phyloP scores from a whole-genome alignment of 2,797 vertebrate species.

The Sebastes diaconus region DNA sequence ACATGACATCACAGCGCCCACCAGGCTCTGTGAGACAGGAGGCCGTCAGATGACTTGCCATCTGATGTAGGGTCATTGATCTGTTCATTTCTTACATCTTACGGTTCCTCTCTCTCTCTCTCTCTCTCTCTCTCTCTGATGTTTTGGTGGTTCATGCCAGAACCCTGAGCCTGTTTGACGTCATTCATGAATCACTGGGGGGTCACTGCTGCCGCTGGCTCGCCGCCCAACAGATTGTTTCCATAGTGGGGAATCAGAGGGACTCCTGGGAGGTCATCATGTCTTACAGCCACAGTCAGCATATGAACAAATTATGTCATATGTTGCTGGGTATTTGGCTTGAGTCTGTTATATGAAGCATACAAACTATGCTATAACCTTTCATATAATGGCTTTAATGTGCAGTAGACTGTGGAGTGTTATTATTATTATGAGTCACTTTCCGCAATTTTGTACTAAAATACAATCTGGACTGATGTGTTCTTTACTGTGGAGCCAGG shows the following conservation, averaged over 20 bases:
- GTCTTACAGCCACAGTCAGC: not conserved
- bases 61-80: not conserved
- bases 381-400: not conserved
- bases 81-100: constrained; percentile 5
- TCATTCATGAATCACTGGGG: constrained; percentile 14
- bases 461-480: not conserved
- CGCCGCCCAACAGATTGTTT: constrained; percentile 24
- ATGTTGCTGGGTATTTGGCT: not conserved
- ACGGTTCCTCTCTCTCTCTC: not conserved
- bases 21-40: constrained; percentile 9
- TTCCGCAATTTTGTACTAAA: not conserved
- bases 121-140: not conserved
- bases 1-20: constrained; percentile 33
- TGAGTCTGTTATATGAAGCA: not conserved
- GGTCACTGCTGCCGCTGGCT: constrained; percentile 3
- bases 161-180: constrained; percentile 13
- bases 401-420: not conserved
- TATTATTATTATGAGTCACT: not conserved
- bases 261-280: constrained; percentile 37
- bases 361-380: not conserved
- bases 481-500: not conserved
- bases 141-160: not conserved
- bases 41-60: not conserved
- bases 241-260: constrained; percentile 22
- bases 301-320: constrained; percentile 51